These are phyloP conservation scores for Syritta pipiens DNA, from an alignment of 2,888 invertebrate species.

Conservation along the genomic window DNA sequence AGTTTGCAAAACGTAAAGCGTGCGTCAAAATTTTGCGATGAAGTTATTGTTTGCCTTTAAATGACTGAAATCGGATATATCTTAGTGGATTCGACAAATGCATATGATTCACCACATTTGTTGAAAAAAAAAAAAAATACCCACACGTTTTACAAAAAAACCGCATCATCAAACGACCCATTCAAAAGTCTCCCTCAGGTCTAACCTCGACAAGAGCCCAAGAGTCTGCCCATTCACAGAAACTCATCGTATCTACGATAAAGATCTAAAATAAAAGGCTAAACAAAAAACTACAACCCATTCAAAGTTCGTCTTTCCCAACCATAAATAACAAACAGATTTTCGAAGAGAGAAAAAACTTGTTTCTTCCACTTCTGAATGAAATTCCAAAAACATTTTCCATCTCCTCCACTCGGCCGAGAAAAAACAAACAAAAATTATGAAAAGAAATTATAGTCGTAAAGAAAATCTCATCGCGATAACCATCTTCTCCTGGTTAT, in stretches of 20 bases:
- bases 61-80: too few relatives aligned
- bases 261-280: constrained; percentile 22
- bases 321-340: constrained; percentile 43
- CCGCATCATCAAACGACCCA: background rate
- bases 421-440: constrained; percentile 41
- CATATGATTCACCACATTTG: too few relatives aligned
- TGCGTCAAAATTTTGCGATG: too few relatives aligned
- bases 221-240: constrained; percentile 36
- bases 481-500: constrained; percentile 61
- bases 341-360: constrained; percentile 17
- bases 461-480: constrained; percentile 53
- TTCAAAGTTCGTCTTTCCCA: constrained; percentile 43
- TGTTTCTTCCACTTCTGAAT: constrained; percentile 41
- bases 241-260: constrained; percentile 40
- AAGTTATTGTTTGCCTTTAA: too few relatives aligned
- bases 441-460: constrained; percentile 58
- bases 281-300: constrained; percentile 23
- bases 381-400: constrained; percentile 44
- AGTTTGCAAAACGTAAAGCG: too few relatives aligned
- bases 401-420: background rate
- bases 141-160: too few relatives aligned
- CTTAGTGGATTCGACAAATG: too few relatives aligned
- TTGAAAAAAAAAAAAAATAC: too few relatives aligned
- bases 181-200: constrained; percentile 37
- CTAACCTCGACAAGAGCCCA: constrained; percentile 28